Conservation (phyloP, 1,140 invertebrate species). For the Helicoverpa armigera region DNA sequence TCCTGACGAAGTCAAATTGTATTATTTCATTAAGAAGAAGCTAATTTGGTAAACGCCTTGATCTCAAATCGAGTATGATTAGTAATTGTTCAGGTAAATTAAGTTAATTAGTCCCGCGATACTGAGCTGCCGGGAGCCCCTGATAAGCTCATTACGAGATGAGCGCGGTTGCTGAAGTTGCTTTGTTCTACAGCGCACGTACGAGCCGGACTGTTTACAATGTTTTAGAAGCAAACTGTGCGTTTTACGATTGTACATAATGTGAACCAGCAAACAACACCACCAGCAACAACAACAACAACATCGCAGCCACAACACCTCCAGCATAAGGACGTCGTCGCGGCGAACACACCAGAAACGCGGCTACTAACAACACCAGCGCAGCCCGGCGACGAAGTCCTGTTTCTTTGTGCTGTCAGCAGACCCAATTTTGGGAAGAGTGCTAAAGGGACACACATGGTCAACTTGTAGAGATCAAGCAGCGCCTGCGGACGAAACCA, state of each 20-base stretch:
- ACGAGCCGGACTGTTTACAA: no score
- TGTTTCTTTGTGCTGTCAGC: no score
- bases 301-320: no score
- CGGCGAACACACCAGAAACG: background rate
- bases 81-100: background rate
- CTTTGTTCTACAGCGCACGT: background rate
- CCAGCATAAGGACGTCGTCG: background rate
- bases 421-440: no score
- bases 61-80: conserved; percentile 2
- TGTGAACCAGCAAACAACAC: no score
- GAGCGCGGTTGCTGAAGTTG: background rate
- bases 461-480: background rate
- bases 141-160: background rate
- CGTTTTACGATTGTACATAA: no score
- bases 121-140: background rate
- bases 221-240: no score
- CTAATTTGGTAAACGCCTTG: background rate
- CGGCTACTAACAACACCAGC: no score
- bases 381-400: no score
- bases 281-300: no score
- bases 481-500: no score
- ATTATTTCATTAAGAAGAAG: conserved; percentile 10
- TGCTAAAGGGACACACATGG: no score
- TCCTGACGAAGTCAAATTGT: background rate
- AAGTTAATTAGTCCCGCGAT: background rate